phyloP scores from a whole-genome alignment of 2,797 vertebrate genomes.

The Novumbra hubbsi region DNA sequence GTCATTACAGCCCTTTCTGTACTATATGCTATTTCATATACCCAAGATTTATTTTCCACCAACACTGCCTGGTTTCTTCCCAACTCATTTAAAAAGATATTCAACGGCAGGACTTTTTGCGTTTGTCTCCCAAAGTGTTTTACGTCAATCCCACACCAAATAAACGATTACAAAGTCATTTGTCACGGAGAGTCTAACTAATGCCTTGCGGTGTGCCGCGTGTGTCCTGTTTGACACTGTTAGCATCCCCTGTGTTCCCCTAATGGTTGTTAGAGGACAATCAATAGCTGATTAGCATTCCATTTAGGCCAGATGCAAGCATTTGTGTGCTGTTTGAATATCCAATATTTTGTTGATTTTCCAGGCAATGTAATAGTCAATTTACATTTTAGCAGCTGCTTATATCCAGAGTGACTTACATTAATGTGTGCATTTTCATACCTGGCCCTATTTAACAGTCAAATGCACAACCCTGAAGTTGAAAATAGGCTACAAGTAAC shows the following conservation, averaged over 20 bases:
- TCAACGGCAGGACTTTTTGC: neutral
- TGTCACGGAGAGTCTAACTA: neutral
- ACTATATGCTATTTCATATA: neutral
- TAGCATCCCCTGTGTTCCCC: neutral
- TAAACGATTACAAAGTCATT: neutral
- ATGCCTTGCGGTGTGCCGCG: neutral
- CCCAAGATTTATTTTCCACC: neutral
- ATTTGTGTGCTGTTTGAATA: neutral
- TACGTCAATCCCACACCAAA: conserved; percentile 5
- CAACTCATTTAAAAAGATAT: neutral
- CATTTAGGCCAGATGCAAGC: neutral
- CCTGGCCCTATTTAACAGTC: too few species aligned
- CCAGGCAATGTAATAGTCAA: neutral
- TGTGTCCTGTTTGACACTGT: neutral
- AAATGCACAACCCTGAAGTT: too few species aligned
- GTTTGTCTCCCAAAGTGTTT: neutral
- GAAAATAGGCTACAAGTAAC: too few species aligned
- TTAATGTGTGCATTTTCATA: too few species aligned
- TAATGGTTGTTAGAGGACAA: neutral
- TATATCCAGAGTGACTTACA: too few species aligned
- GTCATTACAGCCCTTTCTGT: neutral
- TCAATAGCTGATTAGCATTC: conserved; percentile 10
- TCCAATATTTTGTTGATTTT: neutral
- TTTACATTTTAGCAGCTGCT: too few species aligned
- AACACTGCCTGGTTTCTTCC: neutral